These are phyloP conservation scores for Hyles vespertilio DNA, from an alignment of 1,140 invertebrate genomes.

Conservation along the genomic window DNA sequence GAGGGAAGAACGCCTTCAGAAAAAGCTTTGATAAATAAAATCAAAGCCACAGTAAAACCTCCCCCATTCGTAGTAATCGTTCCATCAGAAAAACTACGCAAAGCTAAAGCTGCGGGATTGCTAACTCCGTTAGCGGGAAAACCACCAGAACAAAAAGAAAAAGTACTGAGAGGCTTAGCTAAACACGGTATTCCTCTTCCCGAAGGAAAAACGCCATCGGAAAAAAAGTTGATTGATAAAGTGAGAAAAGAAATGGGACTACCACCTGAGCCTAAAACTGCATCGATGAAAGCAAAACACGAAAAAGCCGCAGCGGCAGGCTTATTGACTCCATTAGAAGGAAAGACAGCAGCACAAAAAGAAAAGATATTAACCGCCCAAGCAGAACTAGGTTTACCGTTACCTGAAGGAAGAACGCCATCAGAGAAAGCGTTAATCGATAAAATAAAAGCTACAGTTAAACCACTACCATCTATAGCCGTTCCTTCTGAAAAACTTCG, in stretches of 20 bases:
- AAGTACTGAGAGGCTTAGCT: slow-evolving; percentile 32
- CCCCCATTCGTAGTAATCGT: background rate
- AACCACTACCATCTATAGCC: slow-evolving; percentile 7
- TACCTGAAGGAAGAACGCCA: slow-evolving; percentile 24
- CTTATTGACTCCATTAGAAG: slow-evolving; percentile 12
- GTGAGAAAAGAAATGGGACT: slow-evolving; percentile 31
- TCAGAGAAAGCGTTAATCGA: slow-evolving; percentile 28
- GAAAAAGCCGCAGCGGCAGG: slow-evolving; percentile 5
- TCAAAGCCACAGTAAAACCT: slow-evolving; percentile 12
- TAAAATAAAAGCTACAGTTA: slow-evolving; percentile 14
- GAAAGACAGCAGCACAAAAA: slow-evolving; percentile 18
- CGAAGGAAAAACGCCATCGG: slow-evolving; percentile 31
- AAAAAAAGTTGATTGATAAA: slow-evolving; percentile 39
- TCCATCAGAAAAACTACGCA: slow-evolving; percentile 11
- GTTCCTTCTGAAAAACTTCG: slow-evolving; percentile 7
- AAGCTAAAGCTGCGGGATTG: slow-evolving; percentile 17
- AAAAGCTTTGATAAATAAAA: slow-evolving; percentile 32
- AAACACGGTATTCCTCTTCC: slow-evolving; percentile 32
- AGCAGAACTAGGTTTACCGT: slow-evolving; percentile 15
- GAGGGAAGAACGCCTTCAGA: slow-evolving; percentile 35
- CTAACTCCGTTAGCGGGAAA: slow-evolving; percentile 25
- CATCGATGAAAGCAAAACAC: slow-evolving; percentile 9
- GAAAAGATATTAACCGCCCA: slow-evolving; percentile 22
- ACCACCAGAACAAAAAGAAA: slow-evolving; percentile 31
- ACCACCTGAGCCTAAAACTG: slow-evolving; percentile 24